Conservation (phyloP, 2,888 invertebrate genomes). For the Iselma pallidipennis region DNA sequence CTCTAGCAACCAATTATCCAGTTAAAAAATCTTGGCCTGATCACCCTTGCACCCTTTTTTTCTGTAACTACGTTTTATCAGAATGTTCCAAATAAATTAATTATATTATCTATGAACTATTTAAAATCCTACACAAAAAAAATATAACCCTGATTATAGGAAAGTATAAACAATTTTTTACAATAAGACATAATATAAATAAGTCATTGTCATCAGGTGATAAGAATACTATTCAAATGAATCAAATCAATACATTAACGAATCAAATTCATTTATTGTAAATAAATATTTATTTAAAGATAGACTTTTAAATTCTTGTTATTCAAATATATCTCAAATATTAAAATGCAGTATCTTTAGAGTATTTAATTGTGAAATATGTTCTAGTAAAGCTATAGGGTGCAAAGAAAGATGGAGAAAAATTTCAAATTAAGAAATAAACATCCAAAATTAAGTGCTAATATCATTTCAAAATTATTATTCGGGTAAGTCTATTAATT, state of each 20-base stretch:
- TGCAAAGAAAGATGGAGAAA: constrained; percentile 26
- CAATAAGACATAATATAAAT: neutral
- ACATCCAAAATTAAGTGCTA: constrained; percentile 64
- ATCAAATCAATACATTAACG: neutral
- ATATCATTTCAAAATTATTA: constrained; percentile 62
- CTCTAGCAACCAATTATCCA: too few species aligned
- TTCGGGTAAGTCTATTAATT: constrained; percentile 38
- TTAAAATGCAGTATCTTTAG: neutral
- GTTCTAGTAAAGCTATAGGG: neutral
- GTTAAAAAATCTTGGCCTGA: too few species aligned
- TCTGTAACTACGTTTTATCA: too few species aligned
- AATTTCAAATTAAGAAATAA: constrained; percentile 39
- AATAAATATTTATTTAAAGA: constrained; percentile 4
- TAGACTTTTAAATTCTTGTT: neutral
- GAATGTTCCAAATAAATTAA: too few species aligned
- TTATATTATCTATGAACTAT: too few species aligned
- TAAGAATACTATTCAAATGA: neutral
- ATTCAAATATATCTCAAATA: neutral
- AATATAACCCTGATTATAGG: too few species aligned
- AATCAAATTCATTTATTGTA: neutral
- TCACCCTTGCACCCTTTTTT: too few species aligned
- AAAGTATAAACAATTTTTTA: neutral
- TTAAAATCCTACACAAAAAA: too few species aligned
- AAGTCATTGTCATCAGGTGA: neutral
- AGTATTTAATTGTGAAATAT: neutral